phyloP scores from a whole-genome alignment of 1,140 invertebrate species.

The Drosophila yakuba region DNA sequence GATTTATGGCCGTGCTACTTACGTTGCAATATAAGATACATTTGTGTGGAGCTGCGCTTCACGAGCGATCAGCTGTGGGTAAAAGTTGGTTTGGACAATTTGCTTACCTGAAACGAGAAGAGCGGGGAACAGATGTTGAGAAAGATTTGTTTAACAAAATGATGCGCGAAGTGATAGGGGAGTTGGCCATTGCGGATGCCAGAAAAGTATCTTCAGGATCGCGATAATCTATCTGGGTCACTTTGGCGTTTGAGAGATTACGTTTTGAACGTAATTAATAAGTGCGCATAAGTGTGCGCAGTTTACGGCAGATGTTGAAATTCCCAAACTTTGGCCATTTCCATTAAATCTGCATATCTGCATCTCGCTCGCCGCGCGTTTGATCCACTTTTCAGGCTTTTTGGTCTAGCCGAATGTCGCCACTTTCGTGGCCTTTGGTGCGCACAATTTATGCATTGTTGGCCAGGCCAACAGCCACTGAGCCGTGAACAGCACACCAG shows the following conservation, averaged over 20 bases:
- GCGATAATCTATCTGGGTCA: slow-evolving; percentile 46
- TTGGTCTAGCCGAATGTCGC: slow-evolving; percentile 61
- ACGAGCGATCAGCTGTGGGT: slow-evolving; percentile 59
- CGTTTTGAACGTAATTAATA: slow-evolving; percentile 40
- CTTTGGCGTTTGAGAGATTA: slow-evolving; percentile 21
- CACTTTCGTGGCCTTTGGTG: slow-evolving; percentile 60
- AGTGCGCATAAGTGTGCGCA: background rate
- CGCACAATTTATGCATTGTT: slow-evolving; percentile 77
- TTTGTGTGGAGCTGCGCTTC: slow-evolving; percentile 22
- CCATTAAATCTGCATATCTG: slow-evolving; percentile 56
- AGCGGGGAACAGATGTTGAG: slow-evolving; percentile 20
- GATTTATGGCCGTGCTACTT: slow-evolving; percentile 77
- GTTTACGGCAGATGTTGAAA: background rate
- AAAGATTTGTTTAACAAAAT: slow-evolving; percentile 53
- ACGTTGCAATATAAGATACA: slow-evolving; percentile 61
- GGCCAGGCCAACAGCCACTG: slow-evolving; percentile 52
- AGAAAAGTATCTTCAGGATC: slow-evolving; percentile 18
- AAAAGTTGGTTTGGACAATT: slow-evolving; percentile 60
- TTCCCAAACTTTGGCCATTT: slow-evolving; percentile 23
- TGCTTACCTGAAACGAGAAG: slow-evolving; percentile 62
- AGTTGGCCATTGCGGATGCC: slow-evolving; percentile 33
- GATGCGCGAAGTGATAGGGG: slow-evolving; percentile 41
- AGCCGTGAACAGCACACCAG: slow-evolving; percentile 49
- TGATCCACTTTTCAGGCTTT: slow-evolving; percentile 62
- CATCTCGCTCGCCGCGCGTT: slow-evolving; percentile 41